Conservation (phyloP, 2,888 invertebrate species). For the Pristionchus exspectatus region DNA sequence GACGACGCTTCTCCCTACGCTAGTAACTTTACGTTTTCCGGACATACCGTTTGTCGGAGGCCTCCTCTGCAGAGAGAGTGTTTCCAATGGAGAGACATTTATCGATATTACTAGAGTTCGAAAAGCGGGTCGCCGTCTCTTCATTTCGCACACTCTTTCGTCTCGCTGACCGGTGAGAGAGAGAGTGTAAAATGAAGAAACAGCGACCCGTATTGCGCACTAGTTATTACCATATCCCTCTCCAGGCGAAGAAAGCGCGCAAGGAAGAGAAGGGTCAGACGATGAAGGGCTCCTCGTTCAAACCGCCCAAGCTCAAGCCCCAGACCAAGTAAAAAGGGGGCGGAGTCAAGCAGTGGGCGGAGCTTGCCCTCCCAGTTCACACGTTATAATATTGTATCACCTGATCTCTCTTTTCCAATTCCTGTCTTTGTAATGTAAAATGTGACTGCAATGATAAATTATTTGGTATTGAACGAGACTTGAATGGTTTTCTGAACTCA, state of each 20-base stretch:
- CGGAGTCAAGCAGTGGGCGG: neutral
- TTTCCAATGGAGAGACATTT: too few relatives aligned
- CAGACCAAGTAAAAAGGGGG: constrained; percentile 11
- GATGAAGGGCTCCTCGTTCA: constrained; percentile 75
- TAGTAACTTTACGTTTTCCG: too few relatives aligned
- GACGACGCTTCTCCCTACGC: too few relatives aligned
- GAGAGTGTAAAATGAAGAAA: too few relatives aligned
- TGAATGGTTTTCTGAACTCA: neutral
- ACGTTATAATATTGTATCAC: constrained; percentile 36
- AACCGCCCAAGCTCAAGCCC: constrained; percentile 73
- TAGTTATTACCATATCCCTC: too few relatives aligned
- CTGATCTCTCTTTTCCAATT: constrained; percentile 11
- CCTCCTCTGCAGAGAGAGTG: too few relatives aligned
- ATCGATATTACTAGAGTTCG: too few relatives aligned
- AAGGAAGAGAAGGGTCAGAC: constrained; percentile 75
- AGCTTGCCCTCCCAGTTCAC: neutral
- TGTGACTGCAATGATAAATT: constrained; percentile 3
- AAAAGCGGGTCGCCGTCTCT: too few relatives aligned
- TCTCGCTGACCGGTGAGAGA: too few relatives aligned
- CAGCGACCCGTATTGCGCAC: too few relatives aligned
- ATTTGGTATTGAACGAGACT: neutral
- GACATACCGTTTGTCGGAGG: too few relatives aligned
- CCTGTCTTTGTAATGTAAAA: neutral
- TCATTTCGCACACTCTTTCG: too few relatives aligned
- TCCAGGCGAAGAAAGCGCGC: constrained; percentile 67